Evolutionary conservation across 1,140 invertebrate species (phyloP).

Genomic region (Philotrypesis tridentata): DNA sequence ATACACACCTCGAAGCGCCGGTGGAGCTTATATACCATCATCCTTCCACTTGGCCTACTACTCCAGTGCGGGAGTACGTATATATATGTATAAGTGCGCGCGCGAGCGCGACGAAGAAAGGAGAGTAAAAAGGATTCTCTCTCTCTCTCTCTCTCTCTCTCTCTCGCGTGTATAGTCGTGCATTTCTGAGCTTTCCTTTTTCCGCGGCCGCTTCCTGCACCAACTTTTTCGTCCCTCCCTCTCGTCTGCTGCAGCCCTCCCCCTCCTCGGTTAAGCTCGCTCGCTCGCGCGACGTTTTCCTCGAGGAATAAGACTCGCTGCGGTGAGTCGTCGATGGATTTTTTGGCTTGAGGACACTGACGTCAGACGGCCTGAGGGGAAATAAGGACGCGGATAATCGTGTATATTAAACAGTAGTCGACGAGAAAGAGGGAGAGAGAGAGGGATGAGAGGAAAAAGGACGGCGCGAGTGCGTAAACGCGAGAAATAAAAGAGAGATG

Average conservation of each 20-base stretch:
- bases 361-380: too few species aligned
- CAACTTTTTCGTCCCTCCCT: slow-evolving; percentile 21
- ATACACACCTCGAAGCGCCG: not conserved
- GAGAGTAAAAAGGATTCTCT: not conserved
- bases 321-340: not conserved
- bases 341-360: not conserved
- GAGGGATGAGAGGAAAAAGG: not conserved
- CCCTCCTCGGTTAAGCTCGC: not conserved
- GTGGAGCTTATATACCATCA: slow-evolving; percentile 42
- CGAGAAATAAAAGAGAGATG: too few species aligned
- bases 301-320: too few species aligned
- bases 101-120: slow-evolving; percentile 12
- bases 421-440: not conserved
- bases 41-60: slow-evolving; percentile 71
- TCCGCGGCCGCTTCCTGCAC: slow-evolving; percentile 6
- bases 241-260: not conserved
- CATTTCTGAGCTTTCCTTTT: slow-evolving; percentile 40
- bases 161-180: not conserved
- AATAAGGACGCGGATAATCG: not conserved
- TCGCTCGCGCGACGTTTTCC: too few species aligned
- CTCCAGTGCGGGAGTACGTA: slow-evolving; percentile 60
- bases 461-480: not conserved
- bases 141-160: too few species aligned
- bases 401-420: too few species aligned
- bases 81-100: not conserved